A percentile compares a stretch with the other conserved stretches of the same genome.
These are phyloP conservation scores for Ranitomeya variabilis DNA, from an alignment of 2,113 vertebrate genomes.

Conservation along the genomic window DNA sequence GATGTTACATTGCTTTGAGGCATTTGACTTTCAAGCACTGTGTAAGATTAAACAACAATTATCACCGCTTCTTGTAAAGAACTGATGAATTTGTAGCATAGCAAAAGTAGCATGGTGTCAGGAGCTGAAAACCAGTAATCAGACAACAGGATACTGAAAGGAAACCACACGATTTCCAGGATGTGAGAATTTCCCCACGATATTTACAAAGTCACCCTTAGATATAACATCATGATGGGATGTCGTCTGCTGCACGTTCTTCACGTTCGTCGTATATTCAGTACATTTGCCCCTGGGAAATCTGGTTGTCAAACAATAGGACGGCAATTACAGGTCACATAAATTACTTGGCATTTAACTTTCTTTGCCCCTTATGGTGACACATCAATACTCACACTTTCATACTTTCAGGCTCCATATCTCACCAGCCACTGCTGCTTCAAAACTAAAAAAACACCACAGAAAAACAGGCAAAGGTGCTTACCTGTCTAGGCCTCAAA, in stretches of 20 bases:
- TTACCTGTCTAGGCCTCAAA: too few relatives aligned
- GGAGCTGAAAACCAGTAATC: constrained; percentile 24
- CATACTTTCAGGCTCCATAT: too few relatives aligned
- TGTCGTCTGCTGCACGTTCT: not conserved
- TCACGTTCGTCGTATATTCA: not conserved
- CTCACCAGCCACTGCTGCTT: too few relatives aligned
- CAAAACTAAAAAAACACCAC: too few relatives aligned
- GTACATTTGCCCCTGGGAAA: not conserved
- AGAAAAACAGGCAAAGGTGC: too few relatives aligned
- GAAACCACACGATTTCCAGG: not conserved
- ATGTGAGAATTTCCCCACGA: not conserved
- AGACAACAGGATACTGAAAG: not conserved
- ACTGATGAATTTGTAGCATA: constrained; percentile 32
- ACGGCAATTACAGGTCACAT: too few relatives aligned
- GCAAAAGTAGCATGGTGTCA: not conserved
- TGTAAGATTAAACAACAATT: constrained; percentile 43
- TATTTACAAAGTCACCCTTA: not conserved
- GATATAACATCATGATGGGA: not conserved
- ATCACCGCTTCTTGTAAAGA: constrained; percentile 36
- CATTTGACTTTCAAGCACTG: constrained; percentile 10
- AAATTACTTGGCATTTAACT: too few relatives aligned
- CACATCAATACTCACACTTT: too few relatives aligned
- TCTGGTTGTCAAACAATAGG: too few relatives aligned
- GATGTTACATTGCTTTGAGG: constrained; percentile 38
- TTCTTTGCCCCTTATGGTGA: too few relatives aligned